phyloP scores from a whole-genome alignment of 2,888 invertebrate genomes.

The Allacma fusca region DNA sequence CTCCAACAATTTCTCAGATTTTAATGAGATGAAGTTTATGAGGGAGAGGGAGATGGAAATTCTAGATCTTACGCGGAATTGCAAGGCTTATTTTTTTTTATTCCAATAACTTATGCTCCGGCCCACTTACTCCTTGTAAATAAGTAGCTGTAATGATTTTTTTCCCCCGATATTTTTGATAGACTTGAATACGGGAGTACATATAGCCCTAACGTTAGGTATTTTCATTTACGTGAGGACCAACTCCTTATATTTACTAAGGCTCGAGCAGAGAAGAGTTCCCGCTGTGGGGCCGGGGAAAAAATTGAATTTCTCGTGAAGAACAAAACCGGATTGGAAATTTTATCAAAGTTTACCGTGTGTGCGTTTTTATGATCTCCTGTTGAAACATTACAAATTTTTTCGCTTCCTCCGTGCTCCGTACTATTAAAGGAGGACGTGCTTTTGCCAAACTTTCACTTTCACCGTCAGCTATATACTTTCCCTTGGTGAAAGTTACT shows the following conservation, averaged over 20 bases:
- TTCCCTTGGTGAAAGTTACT: not conserved
- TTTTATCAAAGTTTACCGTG: not conserved
- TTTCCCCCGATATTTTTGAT: no score
- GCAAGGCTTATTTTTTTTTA: not conserved
- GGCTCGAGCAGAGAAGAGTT: no score
- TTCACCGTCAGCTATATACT: constrained; percentile 6
- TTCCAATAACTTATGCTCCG: not conserved
- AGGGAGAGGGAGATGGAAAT: not conserved
- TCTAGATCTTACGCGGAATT: no score
- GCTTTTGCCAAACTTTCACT: constrained; percentile 16
- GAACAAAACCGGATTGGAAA: not conserved
- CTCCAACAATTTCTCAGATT: not conserved
- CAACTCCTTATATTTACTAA: no score
- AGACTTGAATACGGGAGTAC: no score
- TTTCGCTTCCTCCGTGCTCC: not conserved
- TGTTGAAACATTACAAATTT: constrained; percentile 15
- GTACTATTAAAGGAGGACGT: not conserved
- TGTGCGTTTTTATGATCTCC: not conserved
- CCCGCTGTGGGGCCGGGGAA: no score
- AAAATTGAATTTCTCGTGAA: constrained; percentile 2
- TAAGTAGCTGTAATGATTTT: not conserved
- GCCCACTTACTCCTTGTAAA: not conserved
- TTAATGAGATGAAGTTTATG: constrained; percentile 16
- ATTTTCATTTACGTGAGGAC: no score
- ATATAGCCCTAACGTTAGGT: no score